phyloP scores from a whole-genome alignment of 2,797 vertebrate genomes.

The Australoheros facetus region DNA sequence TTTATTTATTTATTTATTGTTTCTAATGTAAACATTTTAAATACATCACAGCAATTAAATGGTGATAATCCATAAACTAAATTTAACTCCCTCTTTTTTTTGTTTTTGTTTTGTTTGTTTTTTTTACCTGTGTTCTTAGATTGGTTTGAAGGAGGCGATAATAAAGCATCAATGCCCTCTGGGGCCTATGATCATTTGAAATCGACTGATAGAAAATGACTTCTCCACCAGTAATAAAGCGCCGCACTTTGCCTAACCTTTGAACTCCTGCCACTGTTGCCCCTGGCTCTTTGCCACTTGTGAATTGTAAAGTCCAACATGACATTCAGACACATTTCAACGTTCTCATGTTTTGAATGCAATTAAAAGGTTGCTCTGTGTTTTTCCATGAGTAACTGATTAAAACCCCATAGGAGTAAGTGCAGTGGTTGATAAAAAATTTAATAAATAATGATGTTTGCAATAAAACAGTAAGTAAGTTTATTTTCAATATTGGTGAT shows the following conservation, averaged over 20 bases:
- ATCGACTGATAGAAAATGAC: constrained; percentile 80
- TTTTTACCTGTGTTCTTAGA: constrained; percentile 26
- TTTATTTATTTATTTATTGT: background rate
- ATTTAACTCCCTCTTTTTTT: constrained; percentile 6
- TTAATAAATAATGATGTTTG: background rate
- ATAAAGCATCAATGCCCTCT: constrained; percentile 65
- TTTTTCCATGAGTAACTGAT: constrained; percentile 14
- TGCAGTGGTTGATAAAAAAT: constrained; percentile 10
- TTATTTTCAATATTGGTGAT: background rate
- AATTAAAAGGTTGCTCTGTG: constrained; percentile 41
- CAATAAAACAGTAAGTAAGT: background rate
- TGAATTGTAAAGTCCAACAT: constrained; percentile 67
- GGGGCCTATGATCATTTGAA: constrained; percentile 69
- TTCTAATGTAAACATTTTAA: background rate
- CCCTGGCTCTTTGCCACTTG: constrained; percentile 58
- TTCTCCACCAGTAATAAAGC: constrained; percentile 69
- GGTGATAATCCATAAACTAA: background rate
- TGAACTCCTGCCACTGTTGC: constrained; percentile 72
- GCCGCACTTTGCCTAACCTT: constrained; percentile 74
- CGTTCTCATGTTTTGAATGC: constrained; percentile 42
- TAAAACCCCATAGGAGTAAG: constrained; percentile 7
- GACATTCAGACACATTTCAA: constrained; percentile 55
- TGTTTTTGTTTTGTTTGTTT: background rate
- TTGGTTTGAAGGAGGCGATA: constrained; percentile 60
- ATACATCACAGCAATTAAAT: background rate